These are phyloP conservation scores for Meriones psammophilus DNA, from an alignment of 2,797 vertebrate species.

Conservation along the genomic window DNA sequence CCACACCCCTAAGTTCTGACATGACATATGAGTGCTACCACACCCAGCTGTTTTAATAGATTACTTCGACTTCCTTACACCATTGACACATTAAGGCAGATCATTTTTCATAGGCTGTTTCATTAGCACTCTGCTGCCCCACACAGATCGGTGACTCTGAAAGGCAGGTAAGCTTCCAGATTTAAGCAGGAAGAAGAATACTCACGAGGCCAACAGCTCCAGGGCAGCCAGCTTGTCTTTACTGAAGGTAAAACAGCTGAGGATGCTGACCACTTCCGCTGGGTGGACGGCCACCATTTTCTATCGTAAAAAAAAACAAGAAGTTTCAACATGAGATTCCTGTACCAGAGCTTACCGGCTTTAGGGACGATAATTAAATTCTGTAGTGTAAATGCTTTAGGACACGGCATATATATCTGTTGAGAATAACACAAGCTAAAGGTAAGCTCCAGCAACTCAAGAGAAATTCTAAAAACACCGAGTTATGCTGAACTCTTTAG, in stretches of 20 bases:
- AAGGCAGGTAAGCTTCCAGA: neutral
- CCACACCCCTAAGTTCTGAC: neutral
- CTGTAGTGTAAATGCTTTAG: neutral
- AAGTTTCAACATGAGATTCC: constrained; percentile 28
- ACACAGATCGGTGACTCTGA: neutral
- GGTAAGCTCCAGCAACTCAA: neutral
- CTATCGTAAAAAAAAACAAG: constrained; percentile 87
- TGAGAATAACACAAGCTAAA: neutral
- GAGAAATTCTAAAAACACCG: neutral
- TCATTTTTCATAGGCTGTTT: neutral
- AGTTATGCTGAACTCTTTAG: neutral
- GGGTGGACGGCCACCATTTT: constrained; percentile 99
- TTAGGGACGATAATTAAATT: neutral
- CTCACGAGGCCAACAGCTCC: constrained; percentile 98
- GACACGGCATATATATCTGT: constrained; percentile 7
- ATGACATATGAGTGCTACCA: neutral
- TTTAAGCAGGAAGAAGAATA: constrained; percentile 79
- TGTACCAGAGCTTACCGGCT: neutral
- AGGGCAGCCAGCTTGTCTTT: constrained; percentile 97
- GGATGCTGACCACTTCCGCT: constrained; percentile 97
- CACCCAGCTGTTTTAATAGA: neutral
- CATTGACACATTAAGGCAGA: neutral
- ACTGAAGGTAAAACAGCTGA: constrained; percentile 98
- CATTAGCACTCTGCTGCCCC: neutral
- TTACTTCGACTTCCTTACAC: neutral